Percentiles rank a stretch among this genome's conserved stretches.
Evolutionary conservation across 2,888 invertebrate species (phyloP).

Genomic region (Ectropis crepuscularia): DNA sequence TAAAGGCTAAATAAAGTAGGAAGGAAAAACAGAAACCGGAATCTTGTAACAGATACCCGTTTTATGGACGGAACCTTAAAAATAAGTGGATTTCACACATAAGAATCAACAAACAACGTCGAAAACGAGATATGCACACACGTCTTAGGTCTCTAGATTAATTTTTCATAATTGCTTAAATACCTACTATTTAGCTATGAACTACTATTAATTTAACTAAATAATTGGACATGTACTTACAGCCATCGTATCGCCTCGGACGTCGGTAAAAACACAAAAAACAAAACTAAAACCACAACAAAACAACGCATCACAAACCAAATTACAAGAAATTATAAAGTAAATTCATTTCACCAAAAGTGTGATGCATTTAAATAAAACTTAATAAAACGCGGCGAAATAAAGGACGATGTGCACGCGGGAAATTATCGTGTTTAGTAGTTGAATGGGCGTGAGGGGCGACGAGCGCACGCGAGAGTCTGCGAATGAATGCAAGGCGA

Average conservation of each 20-base stretch:
- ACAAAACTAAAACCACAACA: constrained; percentile 74
- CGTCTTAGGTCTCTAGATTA: too few species aligned
- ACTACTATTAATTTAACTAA: neutral
- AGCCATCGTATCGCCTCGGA: constrained; percentile 80
- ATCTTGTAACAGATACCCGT: too few species aligned
- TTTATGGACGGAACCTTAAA: too few species aligned
- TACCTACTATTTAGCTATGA: neutral
- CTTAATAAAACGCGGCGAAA: constrained; percentile 48
- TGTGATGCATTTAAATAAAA: neutral
- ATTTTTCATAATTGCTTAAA: too few species aligned
- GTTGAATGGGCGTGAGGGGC: constrained; percentile 45
- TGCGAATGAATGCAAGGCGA: constrained; percentile 60
- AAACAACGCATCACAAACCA: constrained; percentile 75
- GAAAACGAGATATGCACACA: too few species aligned
- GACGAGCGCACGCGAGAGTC: constrained; percentile 63
- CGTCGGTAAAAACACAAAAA: constrained; percentile 79
- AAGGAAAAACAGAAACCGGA: too few species aligned
- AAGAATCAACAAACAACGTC: too few species aligned
- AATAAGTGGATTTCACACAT: too few species aligned
- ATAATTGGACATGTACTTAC: constrained; percentile 62
- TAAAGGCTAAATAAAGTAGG: too few species aligned
- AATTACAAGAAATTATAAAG: constrained; percentile 38
- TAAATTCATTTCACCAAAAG: constrained; percentile 8
- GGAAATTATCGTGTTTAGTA: constrained; percentile 53
- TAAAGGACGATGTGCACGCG: constrained; percentile 55